phyloP scores from a whole-genome alignment of 2,888 invertebrate genomes.

The Andrena trimmerana region DNA sequence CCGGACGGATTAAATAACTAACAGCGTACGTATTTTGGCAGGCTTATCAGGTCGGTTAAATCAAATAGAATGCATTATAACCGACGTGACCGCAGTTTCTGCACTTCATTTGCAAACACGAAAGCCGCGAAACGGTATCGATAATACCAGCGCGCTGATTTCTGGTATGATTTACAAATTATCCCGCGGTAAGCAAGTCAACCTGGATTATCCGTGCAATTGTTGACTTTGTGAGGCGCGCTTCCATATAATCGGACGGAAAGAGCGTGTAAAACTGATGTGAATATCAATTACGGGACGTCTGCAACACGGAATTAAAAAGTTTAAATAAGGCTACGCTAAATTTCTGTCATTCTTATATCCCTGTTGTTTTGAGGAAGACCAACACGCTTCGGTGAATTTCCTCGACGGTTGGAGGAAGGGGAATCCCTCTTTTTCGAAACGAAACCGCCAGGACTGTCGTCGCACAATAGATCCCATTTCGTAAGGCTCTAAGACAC shows the following conservation, averaged over 20 bases:
- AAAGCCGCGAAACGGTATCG: conserved; percentile 51
- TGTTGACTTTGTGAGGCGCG: conserved; percentile 6
- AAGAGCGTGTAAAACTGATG: conserved; percentile 1
- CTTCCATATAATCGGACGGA: conserved; percentile 14
- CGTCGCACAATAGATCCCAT: conserved; percentile 34
- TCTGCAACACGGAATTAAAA: not conserved
- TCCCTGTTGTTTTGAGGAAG: not conserved
- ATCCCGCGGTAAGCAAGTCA: conserved; percentile 8
- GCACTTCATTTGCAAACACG: conserved; percentile 52
- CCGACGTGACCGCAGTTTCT: not conserved
- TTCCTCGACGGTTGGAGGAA: not conserved
- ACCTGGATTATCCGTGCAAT: conserved; percentile 7
- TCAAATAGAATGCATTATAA: conserved; percentile 59
- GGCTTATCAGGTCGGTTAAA: conserved; percentile 53
- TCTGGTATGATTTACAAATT: conserved; percentile 56
- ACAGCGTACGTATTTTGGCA: not conserved
- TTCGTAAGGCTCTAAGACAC: conserved; percentile 5
- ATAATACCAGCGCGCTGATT: conserved; percentile 56
- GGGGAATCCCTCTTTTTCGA: not conserved
- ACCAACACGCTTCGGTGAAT: no score
- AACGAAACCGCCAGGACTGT: conserved; percentile 10
- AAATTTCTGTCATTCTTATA: not conserved
- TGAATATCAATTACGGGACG: not conserved
- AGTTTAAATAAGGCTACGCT: not conserved
- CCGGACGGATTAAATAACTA: conserved; percentile 37